These are phyloP conservation scores for Rhincodon typus DNA, from an alignment of 2,797 vertebrate species.

Conservation along the genomic window DNA sequence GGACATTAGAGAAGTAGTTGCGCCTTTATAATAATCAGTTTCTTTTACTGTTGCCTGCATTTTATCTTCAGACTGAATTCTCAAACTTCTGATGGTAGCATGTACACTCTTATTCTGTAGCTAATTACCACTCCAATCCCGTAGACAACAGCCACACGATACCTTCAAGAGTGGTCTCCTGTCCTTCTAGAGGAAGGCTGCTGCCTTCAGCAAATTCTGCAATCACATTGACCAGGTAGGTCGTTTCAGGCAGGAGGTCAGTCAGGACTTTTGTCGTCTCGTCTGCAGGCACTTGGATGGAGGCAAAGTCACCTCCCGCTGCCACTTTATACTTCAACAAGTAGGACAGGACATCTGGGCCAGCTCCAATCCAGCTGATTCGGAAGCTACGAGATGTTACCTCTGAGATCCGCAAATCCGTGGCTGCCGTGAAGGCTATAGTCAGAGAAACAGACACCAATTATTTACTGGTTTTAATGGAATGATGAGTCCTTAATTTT, in stretches of 20 bases:
- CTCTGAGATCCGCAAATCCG: conserved; percentile 72
- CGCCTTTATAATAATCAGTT: background rate
- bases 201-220: conserved; percentile 79
- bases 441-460: conserved; percentile 37
- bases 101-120: background rate
- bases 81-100: background rate
- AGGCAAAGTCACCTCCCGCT: conserved; percentile 59
- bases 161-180: conserved; percentile 84
- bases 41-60: background rate
- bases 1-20: background rate
- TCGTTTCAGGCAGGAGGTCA: conserved; percentile 76
- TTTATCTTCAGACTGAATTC: background rate
- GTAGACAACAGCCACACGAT: background rate
- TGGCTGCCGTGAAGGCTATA: conserved; percentile 72
- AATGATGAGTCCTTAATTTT: background rate
- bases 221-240: conserved; percentile 74
- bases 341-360: conserved; percentile 65
- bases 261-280: conserved; percentile 64
- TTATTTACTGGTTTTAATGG: background rate
- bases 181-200: conserved; percentile 69
- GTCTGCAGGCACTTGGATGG: conserved; percentile 72
- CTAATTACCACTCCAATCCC: background rate
- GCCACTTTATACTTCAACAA: conserved; percentile 72
- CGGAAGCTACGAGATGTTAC: conserved; percentile 74
- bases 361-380: conserved; percentile 71